These are phyloP conservation scores for Ceraclea dissimilis DNA, from an alignment of 2,888 invertebrate genomes.

Conservation along the genomic window DNA sequence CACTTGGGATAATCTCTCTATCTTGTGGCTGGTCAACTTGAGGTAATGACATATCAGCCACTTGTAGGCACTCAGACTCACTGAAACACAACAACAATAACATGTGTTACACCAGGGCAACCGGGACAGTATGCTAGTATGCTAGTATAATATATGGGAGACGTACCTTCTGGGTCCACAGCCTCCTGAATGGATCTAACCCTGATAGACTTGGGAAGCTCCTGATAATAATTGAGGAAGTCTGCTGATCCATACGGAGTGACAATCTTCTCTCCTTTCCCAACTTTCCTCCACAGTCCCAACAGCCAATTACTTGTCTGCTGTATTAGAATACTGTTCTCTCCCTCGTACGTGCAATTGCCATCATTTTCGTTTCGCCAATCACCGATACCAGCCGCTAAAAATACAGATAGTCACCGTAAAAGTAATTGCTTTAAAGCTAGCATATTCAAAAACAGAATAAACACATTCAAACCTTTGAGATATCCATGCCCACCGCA, in stretches of 20 bases:
- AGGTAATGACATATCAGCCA: constrained; percentile 79
- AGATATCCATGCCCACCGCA: constrained; percentile 95
- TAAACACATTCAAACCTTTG: too few species aligned
- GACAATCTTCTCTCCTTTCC: constrained; percentile 35
- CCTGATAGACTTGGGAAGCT: constrained; percentile 20
- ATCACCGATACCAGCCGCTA: constrained; percentile 66
- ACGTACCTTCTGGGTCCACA: constrained; percentile 45
- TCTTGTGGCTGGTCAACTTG: constrained; percentile 57
- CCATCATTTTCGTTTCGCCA: constrained; percentile 77
- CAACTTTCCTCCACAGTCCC: constrained; percentile 47
- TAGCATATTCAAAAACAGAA: too few species aligned
- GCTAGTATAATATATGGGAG: not conserved
- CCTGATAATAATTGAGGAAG: constrained; percentile 53
- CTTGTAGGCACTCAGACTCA: constrained; percentile 59
- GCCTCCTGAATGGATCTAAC: constrained; percentile 45
- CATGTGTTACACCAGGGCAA: too few species aligned
- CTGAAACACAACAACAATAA: constrained; percentile 37
- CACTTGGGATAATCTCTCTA: constrained; percentile 42
- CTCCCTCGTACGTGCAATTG: constrained; percentile 85
- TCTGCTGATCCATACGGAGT: constrained; percentile 59
- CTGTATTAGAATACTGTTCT: constrained; percentile 82
- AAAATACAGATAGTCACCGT: too few species aligned
- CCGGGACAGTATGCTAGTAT: too few species aligned
- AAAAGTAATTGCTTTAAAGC: too few species aligned
- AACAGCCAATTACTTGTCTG: constrained; percentile 84